These are phyloP conservation scores for Coelopa pilipes DNA, from an alignment of 2,888 invertebrate genomes.

Conservation along the genomic window DNA sequence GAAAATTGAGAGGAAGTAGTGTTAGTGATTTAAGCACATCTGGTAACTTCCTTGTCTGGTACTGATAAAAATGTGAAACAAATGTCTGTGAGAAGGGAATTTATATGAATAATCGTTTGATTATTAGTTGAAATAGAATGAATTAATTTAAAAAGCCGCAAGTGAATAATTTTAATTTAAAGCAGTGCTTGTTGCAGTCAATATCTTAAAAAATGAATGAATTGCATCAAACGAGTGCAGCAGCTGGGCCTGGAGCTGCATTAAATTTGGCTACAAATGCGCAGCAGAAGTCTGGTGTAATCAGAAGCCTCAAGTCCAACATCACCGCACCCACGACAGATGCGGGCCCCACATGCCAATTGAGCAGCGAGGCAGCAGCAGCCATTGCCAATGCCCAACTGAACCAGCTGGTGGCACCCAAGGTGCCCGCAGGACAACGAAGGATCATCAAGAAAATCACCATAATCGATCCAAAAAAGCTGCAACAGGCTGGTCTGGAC, in stretches of 20 bases:
- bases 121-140: too few species aligned
- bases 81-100: not conserved
- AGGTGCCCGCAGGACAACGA: conserved; percentile 37
- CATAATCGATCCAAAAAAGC: conserved; percentile 60
- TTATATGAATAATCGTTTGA: too few species aligned
- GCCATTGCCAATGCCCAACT: not conserved
- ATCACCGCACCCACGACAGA: too few species aligned
- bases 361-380: not conserved
- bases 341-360: not conserved
- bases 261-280: not conserved
- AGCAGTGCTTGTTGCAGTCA: too few species aligned
- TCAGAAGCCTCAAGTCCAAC: not conserved
- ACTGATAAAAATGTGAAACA: conserved; percentile 5
- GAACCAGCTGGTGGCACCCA: not conserved
- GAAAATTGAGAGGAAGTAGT: too few species aligned
- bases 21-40: too few species aligned
- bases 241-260: not conserved
- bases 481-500: conserved; percentile 59
- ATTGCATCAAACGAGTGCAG: not conserved
- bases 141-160: too few species aligned
- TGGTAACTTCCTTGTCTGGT: not conserved
- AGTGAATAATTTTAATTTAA: too few species aligned
- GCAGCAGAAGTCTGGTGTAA: not conserved
- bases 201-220: conserved; percentile 5
- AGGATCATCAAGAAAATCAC: conserved; percentile 58